Evolutionary conservation across 64 coral and sea anemone species (phyloP), one percentile per base, ranked within the genome.

Genomic region (Orbicella faveolata): DNA sequence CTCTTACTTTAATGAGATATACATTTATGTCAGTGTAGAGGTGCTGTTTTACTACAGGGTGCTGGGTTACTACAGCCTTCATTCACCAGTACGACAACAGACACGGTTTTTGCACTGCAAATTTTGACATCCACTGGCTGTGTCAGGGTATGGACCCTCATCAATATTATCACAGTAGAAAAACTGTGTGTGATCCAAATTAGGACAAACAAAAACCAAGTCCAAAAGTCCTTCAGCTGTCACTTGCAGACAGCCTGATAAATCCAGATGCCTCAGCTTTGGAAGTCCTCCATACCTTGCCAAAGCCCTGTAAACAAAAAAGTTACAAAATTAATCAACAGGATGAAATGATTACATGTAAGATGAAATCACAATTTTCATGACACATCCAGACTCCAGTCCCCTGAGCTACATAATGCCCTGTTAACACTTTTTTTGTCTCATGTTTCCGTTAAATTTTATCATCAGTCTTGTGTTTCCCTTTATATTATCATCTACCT

Each of bases 131-230:
- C 97, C 97, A 93, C 97, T 99, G 1, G 97, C 97, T 61, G 97
- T 99, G 20, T 99, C 94, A 78, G 91, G 97, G 34, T 95, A 99
- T 23, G 97, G 97, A 8, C 97, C 97, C 69, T 95, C 94, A 19
- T 90, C 61, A 36, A 99, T 99, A 85, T 99, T 99, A 73, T 99
- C 97, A 94, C 97, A 99, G 81, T 99, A 99, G 82, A 99, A 99
- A 54, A 99, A 99, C 79, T 90, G 75, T 37, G 84, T 87, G 80
- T 99, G 97, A 44, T 96, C 83, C 65, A 99, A 61, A 20, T 87
- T 80, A 15, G 97, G 97, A 89, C 97, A 99, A 1, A 79, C 88
- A 77, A 76, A 59, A 64, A 99, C 97, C 75, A 99, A 87, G 51
- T 96, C 88, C 17, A 79, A 83, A 73, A 99, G 89, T 76, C 97